Evolutionary conservation across 2,888 invertebrate species (phyloP), one percentile per base, ranked within the genome.

Genomic region (Sesia bembeciformis): DNA sequence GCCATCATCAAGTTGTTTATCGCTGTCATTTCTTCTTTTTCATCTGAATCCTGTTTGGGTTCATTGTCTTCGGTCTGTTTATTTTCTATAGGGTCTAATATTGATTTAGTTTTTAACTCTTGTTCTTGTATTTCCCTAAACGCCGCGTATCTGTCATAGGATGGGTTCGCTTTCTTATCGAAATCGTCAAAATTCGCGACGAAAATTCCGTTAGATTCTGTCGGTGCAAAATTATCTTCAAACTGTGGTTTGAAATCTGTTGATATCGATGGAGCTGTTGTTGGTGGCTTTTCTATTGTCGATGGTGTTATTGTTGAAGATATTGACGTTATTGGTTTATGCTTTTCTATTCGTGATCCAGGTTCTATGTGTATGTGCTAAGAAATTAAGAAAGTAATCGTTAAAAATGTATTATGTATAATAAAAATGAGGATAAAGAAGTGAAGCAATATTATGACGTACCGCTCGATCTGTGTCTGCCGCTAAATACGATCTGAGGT

Each of bases 121-220:
- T 94, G 95, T 67, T 95, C 93, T 63, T 96, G 94, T 63, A 96
- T 92, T 84, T 97, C 97, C 59, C 97, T 91, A 68, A 97, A 97
- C 0, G 95, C 97, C 0, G 97, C 97, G 75, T 97, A 97, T 64
- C 95, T 92, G 73, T 97, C 97, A 68, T 94, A 94, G 0, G 91
- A 79, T 0, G 92, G 81, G 57, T 91, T 91, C 0, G 86, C 83
- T 70, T 90, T 89, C 56, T 81, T 79, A 62, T 88, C 80, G 62
- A 92, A 92, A 66, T 93, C 91, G 49, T 93, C 93, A 67, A 94
- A 94, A 66, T 93, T 93, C 0, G 93, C 93, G 5, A 93, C 92
- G 65, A 94, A 94, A 4, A 91, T 81, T 39, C 91, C 91, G 58
- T 70, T 76, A 0, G 68, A 58, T 3, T 79, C 78, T 0, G 76